Evolutionary conservation across 2,888 invertebrate genomes (phyloP).

Genomic region (Agrenia bidenticulata): DNA sequence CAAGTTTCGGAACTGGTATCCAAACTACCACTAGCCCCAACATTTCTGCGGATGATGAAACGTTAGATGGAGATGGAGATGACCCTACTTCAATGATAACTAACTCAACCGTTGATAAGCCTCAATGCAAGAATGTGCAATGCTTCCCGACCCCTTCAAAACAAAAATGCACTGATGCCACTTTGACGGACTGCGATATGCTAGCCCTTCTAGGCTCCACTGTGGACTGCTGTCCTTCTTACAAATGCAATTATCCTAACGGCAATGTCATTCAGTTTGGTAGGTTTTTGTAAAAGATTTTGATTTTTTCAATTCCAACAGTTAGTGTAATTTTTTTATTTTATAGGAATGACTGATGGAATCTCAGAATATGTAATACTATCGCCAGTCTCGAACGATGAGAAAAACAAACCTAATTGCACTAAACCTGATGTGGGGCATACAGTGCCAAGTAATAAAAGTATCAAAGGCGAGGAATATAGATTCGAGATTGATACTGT

Average conservation of each 20-base stretch:
- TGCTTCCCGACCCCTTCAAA: conserved; percentile 14
- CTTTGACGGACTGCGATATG: conserved; percentile 15
- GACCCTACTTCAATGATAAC: neutral
- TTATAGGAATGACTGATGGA: conserved; percentile 15
- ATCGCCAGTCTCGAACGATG: neutral
- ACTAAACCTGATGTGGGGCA: too few relatives aligned
- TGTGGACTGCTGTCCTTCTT: conserved; percentile 15
- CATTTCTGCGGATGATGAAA: neutral
- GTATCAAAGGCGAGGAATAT: neutral
- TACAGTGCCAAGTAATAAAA: too few relatives aligned
- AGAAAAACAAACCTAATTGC: too few relatives aligned
- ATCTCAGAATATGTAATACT: conserved; percentile 5
- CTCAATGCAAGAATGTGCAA: neutral
- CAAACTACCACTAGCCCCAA: neutral
- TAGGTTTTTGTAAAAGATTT: neutral
- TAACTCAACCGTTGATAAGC: neutral
- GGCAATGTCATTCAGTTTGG: neutral
- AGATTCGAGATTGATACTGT: conserved; percentile 3
- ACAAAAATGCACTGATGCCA: neutral
- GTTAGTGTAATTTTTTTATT: too few relatives aligned
- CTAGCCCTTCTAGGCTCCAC: neutral
- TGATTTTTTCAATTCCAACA: too few relatives aligned
- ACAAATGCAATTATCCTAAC: neutral
- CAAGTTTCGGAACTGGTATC: too few relatives aligned
- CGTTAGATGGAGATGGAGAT: neutral